Conservation (phyloP, 2,888 invertebrate species). For the Limenitis camilla region DNA sequence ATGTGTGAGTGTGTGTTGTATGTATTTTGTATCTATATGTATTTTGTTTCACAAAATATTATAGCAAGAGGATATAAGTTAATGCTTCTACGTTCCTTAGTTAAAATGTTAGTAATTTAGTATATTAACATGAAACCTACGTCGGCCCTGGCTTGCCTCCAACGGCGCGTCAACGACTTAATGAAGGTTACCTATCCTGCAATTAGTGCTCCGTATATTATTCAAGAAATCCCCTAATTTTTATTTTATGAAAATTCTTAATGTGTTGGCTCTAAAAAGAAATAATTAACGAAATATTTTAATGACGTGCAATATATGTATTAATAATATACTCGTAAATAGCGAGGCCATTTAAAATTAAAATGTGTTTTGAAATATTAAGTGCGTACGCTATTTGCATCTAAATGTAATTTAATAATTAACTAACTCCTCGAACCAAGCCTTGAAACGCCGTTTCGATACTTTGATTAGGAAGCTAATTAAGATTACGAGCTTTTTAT, state of each 20-base stretch:
- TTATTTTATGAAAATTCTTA: conserved; percentile 47
- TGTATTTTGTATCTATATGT: no score
- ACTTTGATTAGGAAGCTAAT: conserved; percentile 66
- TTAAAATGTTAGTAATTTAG: not conserved
- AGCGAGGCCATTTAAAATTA: conserved; percentile 3
- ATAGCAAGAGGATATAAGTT: no score
- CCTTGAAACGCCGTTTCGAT: conserved; percentile 29
- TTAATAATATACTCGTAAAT: conserved; percentile 6
- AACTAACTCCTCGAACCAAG: conserved; percentile 12
- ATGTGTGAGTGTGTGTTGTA: no score
- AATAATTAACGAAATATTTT: no score
- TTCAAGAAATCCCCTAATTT: conserved; percentile 56
- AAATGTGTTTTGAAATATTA: conserved; percentile 18
- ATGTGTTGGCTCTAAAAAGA: conserved; percentile 31
- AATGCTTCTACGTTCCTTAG: no score
- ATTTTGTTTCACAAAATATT: no score
- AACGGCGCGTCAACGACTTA: conserved; percentile 39
- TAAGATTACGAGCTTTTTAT: conserved; percentile 66
- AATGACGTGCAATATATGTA: no score
- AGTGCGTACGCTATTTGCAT: conserved; percentile 12
- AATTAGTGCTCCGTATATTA: conserved; percentile 55
- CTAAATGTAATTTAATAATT: conserved; percentile 24
- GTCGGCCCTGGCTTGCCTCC: conserved; percentile 38
- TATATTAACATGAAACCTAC: conserved; percentile 19
- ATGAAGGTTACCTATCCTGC: conserved; percentile 47